Base-by-base conservation (phyloP, 2,797 vertebrate genomes). In the Trachurus trachurus region DNA sequence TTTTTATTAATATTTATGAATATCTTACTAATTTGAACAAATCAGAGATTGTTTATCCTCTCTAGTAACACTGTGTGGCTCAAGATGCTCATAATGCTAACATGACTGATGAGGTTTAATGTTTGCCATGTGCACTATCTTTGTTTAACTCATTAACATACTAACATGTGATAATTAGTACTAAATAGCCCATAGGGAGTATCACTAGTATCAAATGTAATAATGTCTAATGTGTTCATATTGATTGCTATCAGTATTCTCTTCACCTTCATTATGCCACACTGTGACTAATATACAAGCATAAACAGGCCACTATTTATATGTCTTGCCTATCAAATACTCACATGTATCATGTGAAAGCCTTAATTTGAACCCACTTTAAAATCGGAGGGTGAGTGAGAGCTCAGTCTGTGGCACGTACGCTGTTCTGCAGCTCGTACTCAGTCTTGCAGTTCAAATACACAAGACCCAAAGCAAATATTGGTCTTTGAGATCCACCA, bases 391-490 rank as follows among this genome's bases (percentile, higher is more conserved):
- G 61, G 71, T n/a, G n/a, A 50, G 45, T 15, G 74, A 50, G 71
- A 58, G 71, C 69, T 34, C 58, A 57, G 29, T 62, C 65, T 68
- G 61, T 39, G 5, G 82, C 74, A 87, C 42, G 61, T 76, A 78
- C 17, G 1, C 83, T 29, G 47, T 40, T 65, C 83, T 74, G 52
- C 80, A 83, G 69, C 73, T 81, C 82, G 88, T 84, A 76, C 74
- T 74, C 44, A 26, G 62, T 66, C 56, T 17, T 4, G 53, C 59
- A 70, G 78, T 84, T 66, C 68, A 91, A 92, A 92, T 86, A 90
- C 79, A 90, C 86, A 76, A 71, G 72, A 45, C 80, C 85, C 71
- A 91, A 93, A 81, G 83, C 85, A 93, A 94, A 94, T 92, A 93
- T 94, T 92, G 81, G 76, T 87, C 86, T 89, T 81, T 76, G 68